These are phyloP conservation scores for Drosophila multiciliata DNA, from an alignment of 2,888 invertebrate genomes.

Conservation along the genomic window DNA sequence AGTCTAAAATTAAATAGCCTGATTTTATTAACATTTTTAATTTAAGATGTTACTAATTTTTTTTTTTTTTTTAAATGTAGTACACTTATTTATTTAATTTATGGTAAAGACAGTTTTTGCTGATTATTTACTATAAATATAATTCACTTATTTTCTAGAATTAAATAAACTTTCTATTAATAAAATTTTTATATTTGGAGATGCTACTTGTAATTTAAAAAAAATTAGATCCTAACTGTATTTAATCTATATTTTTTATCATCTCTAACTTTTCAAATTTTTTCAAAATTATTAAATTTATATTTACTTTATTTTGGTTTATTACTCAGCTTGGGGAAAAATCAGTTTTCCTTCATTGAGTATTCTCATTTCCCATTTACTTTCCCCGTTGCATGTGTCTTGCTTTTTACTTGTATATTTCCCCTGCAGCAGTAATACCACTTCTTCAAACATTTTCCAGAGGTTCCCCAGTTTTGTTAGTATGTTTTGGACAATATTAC, in stretches of 20 bases:
- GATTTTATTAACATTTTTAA: no score
- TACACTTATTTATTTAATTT: no score
- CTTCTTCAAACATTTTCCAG: background rate
- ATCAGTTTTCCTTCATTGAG: background rate
- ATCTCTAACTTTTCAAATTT: background rate
- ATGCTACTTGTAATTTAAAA: background rate
- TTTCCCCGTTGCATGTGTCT: background rate
- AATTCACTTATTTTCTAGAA: background rate
- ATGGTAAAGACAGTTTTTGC: background rate
- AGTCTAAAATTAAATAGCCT: no score
- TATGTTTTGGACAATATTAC: conserved; percentile 2
- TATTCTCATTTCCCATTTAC: background rate
- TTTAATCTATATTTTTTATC: background rate
- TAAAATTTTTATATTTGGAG: background rate
- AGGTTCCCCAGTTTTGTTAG: conserved; percentile 37
- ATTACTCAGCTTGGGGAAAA: conserved; percentile 7
- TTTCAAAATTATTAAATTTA: background rate
- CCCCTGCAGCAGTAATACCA: conserved; percentile 13
- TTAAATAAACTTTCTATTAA: background rate
- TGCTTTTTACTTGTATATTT: background rate
- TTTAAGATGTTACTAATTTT: no score
- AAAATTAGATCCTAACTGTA: background rate
- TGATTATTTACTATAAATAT: background rate
- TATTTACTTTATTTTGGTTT: background rate
- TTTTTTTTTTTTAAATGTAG: no score